Base-by-base conservation (phyloP, 1,140 invertebrate species). In the Anagrus nilaparvatae region DNA sequence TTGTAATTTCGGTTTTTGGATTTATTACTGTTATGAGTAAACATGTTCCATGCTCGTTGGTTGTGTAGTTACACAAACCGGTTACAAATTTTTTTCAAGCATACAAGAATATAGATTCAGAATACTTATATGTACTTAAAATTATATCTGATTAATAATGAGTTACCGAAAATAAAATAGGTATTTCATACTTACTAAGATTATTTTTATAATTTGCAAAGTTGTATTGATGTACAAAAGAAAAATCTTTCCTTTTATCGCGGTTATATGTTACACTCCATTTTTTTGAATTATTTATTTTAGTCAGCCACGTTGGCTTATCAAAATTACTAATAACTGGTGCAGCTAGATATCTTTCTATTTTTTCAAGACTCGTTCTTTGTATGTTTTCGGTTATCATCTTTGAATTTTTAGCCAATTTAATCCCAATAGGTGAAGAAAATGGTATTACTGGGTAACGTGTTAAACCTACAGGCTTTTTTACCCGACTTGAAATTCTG, bases 381-480 rank as follows among this genome's bases (percentile, higher is more conserved):
- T 73, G 59, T 35, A 66, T 73, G 6, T 63, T 64, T 43, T 62
- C 55, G 0, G 68, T 68, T 55, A 74, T 70, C 32, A 63, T 54
- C 46, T 74, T 74, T 1, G 71, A 69, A 9, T 69, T 67, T 44
- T 69, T 70, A 3, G 67, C 53, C 35, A 75, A 49, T 31, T 64
- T 55, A 10, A 74, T 55, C 7, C 73, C 73, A 23, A 71, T 71
- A n/a, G 73, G 73, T 16, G 73, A 75, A 3, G 73, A 74, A 44
- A 75, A 70, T 10, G 73, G 71, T 28, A 75, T 74, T 32, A 61
- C 60, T 12, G 69, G 51, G 44, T 62, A 73, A 28, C 70, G 59
- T 33, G 64, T 58, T 7, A 74, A 57, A 23, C 66, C 72, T 25
- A 70, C 59, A 13, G 63, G 55, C 24, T 61, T 57, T 17, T 70